phyloP scores from a whole-genome alignment of 2,113 vertebrate species.

The Onychostruthus taczanowskii region DNA sequence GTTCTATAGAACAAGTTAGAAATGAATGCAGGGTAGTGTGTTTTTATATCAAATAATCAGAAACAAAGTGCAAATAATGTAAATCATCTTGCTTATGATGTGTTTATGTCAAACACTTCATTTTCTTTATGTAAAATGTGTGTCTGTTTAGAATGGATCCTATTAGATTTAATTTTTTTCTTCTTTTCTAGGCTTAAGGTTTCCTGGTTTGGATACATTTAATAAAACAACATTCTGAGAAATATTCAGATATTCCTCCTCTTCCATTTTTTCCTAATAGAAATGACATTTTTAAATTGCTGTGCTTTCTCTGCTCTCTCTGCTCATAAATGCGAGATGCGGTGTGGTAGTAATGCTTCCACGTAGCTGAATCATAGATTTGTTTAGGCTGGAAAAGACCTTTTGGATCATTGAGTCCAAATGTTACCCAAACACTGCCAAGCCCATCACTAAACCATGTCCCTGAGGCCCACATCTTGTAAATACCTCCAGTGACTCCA shows the following conservation, averaged over 20 bases:
- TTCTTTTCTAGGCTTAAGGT: neutral
- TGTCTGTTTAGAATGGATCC: neutral
- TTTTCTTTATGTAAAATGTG: neutral
- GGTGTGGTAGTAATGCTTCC: neutral
- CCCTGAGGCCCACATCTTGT: neutral
- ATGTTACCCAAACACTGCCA: neutral
- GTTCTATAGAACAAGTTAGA: neutral
- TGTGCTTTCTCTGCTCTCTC: neutral
- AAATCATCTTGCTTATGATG: conserved; percentile 19
- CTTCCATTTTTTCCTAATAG: neutral
- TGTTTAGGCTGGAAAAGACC: neutral
- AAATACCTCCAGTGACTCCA: neutral
- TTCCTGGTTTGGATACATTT: neutral
- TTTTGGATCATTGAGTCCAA: neutral
- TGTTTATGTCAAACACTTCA: neutral
- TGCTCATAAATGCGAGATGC: neutral
- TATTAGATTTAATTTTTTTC: neutral
- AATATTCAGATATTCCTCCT: neutral
- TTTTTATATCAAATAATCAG: conserved; percentile 16
- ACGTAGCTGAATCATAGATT: neutral
- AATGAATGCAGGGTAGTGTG: neutral
- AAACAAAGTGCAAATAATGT: conserved; percentile 29
- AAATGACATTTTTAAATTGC: neutral
- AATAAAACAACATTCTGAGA: neutral
- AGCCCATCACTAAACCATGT: neutral